Percentiles rank a stretch among this genome's conserved stretches.
Conservation (phyloP, 2,888 invertebrate genomes). For the Drosophila dives region DNA sequence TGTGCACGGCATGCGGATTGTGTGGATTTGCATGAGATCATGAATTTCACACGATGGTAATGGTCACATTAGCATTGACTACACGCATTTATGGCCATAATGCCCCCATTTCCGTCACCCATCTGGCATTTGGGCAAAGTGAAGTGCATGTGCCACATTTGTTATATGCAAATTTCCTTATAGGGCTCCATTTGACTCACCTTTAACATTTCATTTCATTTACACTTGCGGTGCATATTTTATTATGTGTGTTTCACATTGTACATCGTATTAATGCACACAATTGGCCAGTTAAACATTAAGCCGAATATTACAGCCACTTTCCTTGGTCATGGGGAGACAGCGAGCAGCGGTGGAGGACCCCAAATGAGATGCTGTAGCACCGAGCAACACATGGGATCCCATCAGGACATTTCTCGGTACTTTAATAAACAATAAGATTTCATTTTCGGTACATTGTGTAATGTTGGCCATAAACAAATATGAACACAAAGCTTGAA, state of each 20-base stretch:
- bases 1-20: conserved; percentile 64
- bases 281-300: conserved; percentile 74
- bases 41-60: conserved; percentile 75
- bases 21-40: conserved; percentile 76
- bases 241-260: conserved; percentile 45
- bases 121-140: conserved; percentile 43
- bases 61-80: conserved; percentile 77
- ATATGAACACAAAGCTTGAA: not conserved
- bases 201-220: conserved; percentile 76
- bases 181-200: conserved; percentile 18
- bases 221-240: conserved; percentile 78
- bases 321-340: not conserved
- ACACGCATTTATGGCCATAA: conserved; percentile 68
- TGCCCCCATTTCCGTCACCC: not conserved
- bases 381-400: conserved; percentile 34
- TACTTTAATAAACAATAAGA: conserved; percentile 64
- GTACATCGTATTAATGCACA: conserved; percentile 65
- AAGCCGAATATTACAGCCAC: conserved; percentile 40
- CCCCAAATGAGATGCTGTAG: not conserved
- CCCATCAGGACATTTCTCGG: conserved; percentile 32
- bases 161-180: conserved; percentile 71
- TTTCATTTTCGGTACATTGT: conserved; percentile 53
- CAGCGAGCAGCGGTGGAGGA: not conserved
- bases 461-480: conserved; percentile 29
- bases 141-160: conserved; percentile 79